Evolutionary conservation across 1,140 invertebrate genomes (phyloP), one percentile per base, ranked within the genome.

Genomic region (Chironomus tepperi): DNA sequence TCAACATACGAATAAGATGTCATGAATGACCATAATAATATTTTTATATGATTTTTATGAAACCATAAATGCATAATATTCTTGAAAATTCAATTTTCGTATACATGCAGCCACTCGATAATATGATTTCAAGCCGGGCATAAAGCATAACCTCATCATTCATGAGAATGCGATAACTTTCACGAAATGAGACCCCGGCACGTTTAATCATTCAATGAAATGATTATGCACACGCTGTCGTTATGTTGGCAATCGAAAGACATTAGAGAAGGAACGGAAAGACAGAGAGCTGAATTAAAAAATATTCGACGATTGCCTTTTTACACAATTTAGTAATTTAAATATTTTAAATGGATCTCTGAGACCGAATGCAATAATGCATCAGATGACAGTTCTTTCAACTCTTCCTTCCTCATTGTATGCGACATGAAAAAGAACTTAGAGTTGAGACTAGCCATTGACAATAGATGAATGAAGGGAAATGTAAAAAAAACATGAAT

Each of bases 111-210:
- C 24, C n/a, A 34, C 24, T 34, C 5, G 24, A 34, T 34, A 34
- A 34, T 34, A 34, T 34, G 24, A 34, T 34, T 34, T 34, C 5
- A 34, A 34, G 24, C 24, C 5, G n/a, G n/a, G n/a, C n/a, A n/a
- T n/a, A n/a, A n/a, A n/a, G n/a, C n/a, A n/a, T n/a, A n/a, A n/a
- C n/a, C n/a, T n/a, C n/a, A 34, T 34, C 24, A 5, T 34, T 34
- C 24, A 57, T 57, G 47, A 57, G n/a, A 57, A 57, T 57, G 47
- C 12, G 47, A 57, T 57, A 57, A 57, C 47, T 57, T 57, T 57
- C 47, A 15, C 47, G 12, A 57, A 5, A 12, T 15, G 5, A 57
- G 5, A 15, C 47, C 1, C n/a, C 9, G 12, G 12, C n/a, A 57
- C 12, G 24, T 34, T 34, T 34, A 34, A 34, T 34, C 24, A 34